Base-by-base conservation (phyloP, 2,888 invertebrate species). In the Lepas anatifera region DNA sequence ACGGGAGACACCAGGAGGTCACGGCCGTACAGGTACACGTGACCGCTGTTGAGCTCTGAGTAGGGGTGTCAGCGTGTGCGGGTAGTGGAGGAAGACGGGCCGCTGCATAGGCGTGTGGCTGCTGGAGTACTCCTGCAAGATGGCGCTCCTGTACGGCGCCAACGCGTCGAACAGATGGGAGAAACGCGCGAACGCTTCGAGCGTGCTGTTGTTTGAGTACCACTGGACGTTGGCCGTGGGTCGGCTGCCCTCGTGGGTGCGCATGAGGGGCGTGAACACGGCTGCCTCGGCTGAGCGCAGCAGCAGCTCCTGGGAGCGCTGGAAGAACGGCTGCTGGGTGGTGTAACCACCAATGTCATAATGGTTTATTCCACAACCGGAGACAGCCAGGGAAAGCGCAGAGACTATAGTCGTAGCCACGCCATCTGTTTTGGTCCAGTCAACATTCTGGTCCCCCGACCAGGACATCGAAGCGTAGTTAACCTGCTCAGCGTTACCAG, bases 311-410 rank as follows among this genome's bases (percentile, higher is more conserved):
- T 76, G 70, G 39, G 72, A 70, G 64, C 76, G 64, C 48, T 50
- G 68, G 13, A 75, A 67, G 37, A 73, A 68, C 16, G 74, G 72
- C 32, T 72, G 68, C 63, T 75, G 69, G 0, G 76, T 75, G 1
- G 76, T 76, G 71, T 75, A 76, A 8, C 76, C 76, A 2, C 76
- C 76, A 68, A 76, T 76, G 70, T 76, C 76, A 71, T 75, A 75
- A 67, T 76, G 76, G 29, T 71, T 75, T 10, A 76, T 50, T 7
- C 76, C 76, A 72, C 75, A 75, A 18, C 76, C 76, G 64, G 73
- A 73, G 71, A 76, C 64, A 10, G 72, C 74, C 48, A 76, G 70
- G 18, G 73, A 75, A 11, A 76, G 72, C 3, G 75, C 76, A 74
- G 70, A 22, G 3, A 73, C 72, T 29, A 76, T 71, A n/a, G 75